Evolutionary conservation across 2,888 invertebrate species (phyloP).

Genomic region (Callyntrura sp.): DNA sequence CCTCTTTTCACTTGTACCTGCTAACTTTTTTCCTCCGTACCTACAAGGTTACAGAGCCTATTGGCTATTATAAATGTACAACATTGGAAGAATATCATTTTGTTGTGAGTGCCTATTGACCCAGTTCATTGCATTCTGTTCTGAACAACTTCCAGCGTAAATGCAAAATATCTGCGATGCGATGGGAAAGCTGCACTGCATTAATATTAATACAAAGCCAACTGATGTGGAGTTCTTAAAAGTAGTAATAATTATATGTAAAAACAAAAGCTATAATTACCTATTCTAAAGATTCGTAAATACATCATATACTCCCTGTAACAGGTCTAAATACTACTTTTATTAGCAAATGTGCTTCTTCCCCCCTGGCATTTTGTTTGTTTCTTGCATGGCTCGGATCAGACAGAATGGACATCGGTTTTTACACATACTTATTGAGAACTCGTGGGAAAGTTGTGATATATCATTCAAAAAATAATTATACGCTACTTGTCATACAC

Average conservation of each 20-base stretch:
- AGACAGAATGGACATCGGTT: slow-evolving; percentile 51
- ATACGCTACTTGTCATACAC: background rate
- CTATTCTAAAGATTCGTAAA: slow-evolving; percentile 2
- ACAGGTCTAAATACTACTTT: slow-evolving; percentile 15
- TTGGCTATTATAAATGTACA: no score
- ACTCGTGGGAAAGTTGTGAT: background rate
- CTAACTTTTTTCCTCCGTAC: no score
- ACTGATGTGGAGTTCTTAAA: no score
- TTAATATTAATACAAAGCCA: no score
- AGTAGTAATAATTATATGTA: background rate
- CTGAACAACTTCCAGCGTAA: no score
- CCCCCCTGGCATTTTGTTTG: slow-evolving; percentile 18
- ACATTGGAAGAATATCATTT: no score
- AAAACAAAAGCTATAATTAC: no score
- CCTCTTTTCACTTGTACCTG: no score
- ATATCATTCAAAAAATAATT: background rate
- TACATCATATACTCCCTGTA: background rate
- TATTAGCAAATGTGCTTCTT: slow-evolving; percentile 20
- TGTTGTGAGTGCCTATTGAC: no score
- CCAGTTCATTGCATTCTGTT: no score
- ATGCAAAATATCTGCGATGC: no score
- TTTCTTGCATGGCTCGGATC: slow-evolving; percentile 62
- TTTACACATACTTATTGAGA: slow-evolving; percentile 32
- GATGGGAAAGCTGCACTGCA: slow-evolving; percentile 14
- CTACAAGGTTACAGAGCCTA: no score